Percentiles rank a stretch among this genome's conserved stretches.
Evolutionary conservation across 2,888 invertebrate genomes (phyloP).

Genomic region (Sinopyrophorus schimmeli): DNA sequence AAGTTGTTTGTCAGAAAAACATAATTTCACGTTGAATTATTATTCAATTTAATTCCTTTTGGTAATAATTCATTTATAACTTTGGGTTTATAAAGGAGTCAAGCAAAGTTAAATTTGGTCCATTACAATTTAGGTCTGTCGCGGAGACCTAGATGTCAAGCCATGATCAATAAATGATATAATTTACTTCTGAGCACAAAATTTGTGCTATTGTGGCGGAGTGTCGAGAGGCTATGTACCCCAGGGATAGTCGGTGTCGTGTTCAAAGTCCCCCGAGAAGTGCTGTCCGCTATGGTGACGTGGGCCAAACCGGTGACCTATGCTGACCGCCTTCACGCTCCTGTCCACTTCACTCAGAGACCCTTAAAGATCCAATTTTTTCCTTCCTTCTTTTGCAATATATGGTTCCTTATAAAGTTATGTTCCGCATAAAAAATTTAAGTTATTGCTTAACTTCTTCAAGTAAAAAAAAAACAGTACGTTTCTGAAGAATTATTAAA

Average conservation of each 20-base stretch:
- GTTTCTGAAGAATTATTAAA: too few relatives aligned
- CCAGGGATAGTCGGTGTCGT: constrained; percentile 45
- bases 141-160: constrained; percentile 8
- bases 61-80: neutral
- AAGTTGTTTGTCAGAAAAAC: neutral
- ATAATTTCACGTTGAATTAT: neutral
- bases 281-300: constrained; percentile 49
- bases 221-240: constrained; percentile 40
- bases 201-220: constrained; percentile 42
- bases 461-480: too few relatives aligned
- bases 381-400: too few relatives aligned
- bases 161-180: constrained; percentile 37
- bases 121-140: constrained; percentile 2
- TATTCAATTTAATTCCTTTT: constrained; percentile 1
- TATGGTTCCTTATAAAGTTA: too few relatives aligned
- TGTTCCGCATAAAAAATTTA: constrained; percentile 28
- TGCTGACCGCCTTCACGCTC: constrained; percentile 42
- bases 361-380: constrained; percentile 30
- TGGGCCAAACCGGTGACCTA: constrained; percentile 49
- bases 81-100: constrained; percentile 2
- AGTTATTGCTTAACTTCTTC: too few relatives aligned
- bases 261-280: constrained; percentile 46
- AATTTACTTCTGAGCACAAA: constrained; percentile 46
- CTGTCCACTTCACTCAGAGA: constrained; percentile 32
- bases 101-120: constrained; percentile 3